These are phyloP conservation scores for Bimastos eiseni DNA, from an alignment of 2,888 invertebrate genomes.

Conservation along the genomic window DNA sequence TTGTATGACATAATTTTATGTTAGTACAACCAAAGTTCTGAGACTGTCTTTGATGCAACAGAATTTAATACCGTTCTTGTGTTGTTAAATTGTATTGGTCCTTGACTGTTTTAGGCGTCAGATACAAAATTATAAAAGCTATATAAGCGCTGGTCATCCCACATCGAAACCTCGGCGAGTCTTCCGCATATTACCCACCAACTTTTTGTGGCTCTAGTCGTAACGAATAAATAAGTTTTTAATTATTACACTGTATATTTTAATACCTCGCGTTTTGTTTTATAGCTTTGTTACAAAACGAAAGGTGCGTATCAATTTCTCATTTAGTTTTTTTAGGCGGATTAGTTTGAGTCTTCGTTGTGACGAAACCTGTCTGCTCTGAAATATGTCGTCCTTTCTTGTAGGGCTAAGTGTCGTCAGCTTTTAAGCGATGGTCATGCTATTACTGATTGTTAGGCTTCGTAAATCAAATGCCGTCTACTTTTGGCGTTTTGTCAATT, in stretches of 20 bases:
- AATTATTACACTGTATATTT: not conserved
- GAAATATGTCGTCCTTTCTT: not conserved
- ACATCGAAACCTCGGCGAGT: not conserved
- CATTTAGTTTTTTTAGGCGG: not conserved
- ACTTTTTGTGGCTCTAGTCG: not conserved
- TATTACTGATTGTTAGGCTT: not conserved
- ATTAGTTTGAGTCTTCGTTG: not conserved
- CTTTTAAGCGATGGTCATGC: not conserved
- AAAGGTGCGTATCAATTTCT: not conserved
- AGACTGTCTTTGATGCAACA: too few species aligned
- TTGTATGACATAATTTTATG: too few species aligned
- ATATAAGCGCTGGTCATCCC: not conserved
- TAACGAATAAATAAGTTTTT: not conserved
- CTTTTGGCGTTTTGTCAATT: not conserved
- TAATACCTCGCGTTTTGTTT: too few species aligned
- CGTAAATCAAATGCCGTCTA: not conserved
- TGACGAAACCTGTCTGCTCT: not conserved
- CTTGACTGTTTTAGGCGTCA: too few species aligned
- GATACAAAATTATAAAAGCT: too few species aligned
- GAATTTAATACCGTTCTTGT: not conserved
- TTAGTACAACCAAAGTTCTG: too few species aligned
- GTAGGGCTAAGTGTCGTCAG: not conserved
- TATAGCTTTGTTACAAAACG: too few species aligned
- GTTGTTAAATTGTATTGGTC: not conserved
- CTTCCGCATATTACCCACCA: not conserved